A percentile compares a stretch with the other conserved stretches of the same genome.
These are phyloP conservation scores for Branchinecta lindahli DNA, from an alignment of 1,140 invertebrate genomes.

Conservation along the genomic window DNA sequence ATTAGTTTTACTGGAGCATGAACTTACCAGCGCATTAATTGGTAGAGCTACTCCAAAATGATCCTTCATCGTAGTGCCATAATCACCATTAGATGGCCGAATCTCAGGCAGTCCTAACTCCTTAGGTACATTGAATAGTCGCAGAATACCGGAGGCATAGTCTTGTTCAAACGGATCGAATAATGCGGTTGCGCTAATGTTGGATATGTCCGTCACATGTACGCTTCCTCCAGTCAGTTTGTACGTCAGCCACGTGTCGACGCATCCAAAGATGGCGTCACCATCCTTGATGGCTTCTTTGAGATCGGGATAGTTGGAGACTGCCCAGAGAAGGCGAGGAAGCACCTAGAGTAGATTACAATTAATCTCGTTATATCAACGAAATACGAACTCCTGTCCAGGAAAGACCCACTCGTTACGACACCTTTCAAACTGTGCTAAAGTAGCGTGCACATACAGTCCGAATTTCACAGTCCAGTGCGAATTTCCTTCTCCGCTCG, in stretches of 20 bases:
- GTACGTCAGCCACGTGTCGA: constrained; percentile 88
- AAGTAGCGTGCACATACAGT: no score
- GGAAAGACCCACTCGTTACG: no score
- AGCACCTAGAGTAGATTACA: constrained; percentile 43
- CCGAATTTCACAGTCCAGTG: no score
- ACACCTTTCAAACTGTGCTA: no score
- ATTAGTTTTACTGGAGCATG: no score
- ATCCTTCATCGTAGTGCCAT: background rate
- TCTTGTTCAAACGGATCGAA: background rate
- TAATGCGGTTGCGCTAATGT: background rate
- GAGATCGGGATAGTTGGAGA: constrained; percentile 51
- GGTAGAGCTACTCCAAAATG: background rate
- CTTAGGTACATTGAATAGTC: background rate
- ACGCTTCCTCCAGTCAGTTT: constrained; percentile 39
- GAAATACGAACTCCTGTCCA: no score
- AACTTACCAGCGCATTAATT: background rate
- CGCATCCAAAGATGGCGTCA: constrained; percentile 61
- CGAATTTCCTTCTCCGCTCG: no score
- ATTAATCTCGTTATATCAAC: no score
- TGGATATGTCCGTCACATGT: background rate
- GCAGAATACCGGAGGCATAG: background rate
- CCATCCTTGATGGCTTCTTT: constrained; percentile 41
- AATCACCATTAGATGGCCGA: background rate
- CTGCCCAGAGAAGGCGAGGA: constrained; percentile 54
- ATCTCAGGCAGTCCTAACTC: background rate